Conservation (phyloP, 2,888 invertebrate genomes). For the Steinernema hermaphroditum region DNA sequence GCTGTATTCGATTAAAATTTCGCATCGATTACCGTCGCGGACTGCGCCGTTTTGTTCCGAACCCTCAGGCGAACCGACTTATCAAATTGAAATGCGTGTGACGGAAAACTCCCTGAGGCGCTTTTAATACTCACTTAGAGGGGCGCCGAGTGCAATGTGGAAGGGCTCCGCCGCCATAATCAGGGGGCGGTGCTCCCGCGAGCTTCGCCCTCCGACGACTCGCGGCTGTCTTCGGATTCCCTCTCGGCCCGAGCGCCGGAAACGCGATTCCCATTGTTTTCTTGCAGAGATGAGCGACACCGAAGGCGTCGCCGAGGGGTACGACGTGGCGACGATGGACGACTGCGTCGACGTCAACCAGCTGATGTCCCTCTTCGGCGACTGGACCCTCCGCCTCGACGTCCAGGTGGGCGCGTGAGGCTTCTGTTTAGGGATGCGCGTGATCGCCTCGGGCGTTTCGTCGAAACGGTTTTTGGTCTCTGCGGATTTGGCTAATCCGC, state of each 20-base stretch:
- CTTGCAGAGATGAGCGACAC: conserved; percentile 18
- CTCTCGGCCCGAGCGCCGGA: neutral
- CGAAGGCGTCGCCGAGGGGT: neutral
- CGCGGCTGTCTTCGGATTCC: neutral
- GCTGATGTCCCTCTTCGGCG: conserved; percentile 53
- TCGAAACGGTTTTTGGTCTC: conserved; percentile 2
- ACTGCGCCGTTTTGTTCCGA: neutral
- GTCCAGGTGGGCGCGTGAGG: conserved; percentile 48
- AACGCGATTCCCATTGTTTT: neutral
- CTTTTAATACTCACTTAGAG: conserved; percentile 30
- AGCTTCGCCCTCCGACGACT: conserved; percentile 22
- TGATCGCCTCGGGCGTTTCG: neutral
- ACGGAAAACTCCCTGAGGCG: conserved; percentile 31
- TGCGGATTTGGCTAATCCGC: neutral
- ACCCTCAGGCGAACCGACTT: conserved; percentile 23
- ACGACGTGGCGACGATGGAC: conserved; percentile 25
- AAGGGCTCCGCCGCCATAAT: conserved; percentile 25
- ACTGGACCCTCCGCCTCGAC: conserved; percentile 59
- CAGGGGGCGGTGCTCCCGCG: conserved; percentile 27
- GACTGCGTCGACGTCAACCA: conserved; percentile 59
- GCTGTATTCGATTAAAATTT: too few relatives aligned
- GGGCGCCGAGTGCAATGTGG: conserved; percentile 30
- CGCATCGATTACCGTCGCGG: neutral
- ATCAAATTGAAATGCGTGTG: conserved; percentile 30
- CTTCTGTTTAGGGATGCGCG: neutral